Evolutionary conservation across 37 sponge, comb jelly and placozoan genomes (phyloP).

Genomic region (Eunapius fragilis): DNA sequence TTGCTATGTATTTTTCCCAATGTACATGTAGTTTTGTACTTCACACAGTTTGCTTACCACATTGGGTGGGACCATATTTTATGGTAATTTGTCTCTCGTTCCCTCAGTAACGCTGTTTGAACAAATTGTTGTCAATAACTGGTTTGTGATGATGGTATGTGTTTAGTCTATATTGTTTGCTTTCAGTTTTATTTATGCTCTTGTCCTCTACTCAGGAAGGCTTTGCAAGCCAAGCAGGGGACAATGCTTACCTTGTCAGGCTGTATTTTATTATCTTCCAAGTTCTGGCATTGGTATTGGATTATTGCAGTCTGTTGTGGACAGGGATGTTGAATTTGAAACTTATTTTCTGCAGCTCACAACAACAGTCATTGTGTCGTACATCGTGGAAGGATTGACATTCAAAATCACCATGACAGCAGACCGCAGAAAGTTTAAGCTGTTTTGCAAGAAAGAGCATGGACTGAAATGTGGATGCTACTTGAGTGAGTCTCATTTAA

Average conservation of each 20-base stretch:
- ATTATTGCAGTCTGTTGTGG: not conserved
- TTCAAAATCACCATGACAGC: not conserved
- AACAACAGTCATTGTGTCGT: not conserved
- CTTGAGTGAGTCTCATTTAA: not conserved
- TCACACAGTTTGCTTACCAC: too few relatives aligned
- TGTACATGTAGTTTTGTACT: too few relatives aligned
- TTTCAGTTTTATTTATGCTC: not conserved
- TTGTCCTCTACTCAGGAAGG: not conserved
- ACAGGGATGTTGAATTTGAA: not conserved
- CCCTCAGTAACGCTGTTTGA: constrained; percentile 77
- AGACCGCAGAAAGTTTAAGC: not conserved
- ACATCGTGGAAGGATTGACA: not conserved
- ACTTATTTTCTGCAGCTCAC: not conserved
- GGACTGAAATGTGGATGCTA: not conserved
- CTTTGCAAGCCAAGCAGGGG: not conserved
- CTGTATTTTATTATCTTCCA: constrained; percentile 17
- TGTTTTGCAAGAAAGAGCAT: not conserved
- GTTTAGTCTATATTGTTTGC: not conserved
- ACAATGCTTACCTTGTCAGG: constrained; percentile 6
- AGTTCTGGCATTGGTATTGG: not conserved
- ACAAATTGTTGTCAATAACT: constrained; percentile 87
- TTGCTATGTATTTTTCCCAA: too few relatives aligned
- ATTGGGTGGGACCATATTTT: too few relatives aligned
- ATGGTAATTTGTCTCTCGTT: too few relatives aligned
- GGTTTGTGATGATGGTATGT: constrained; percentile 86